Evolutionary conservation across 2,113 vertebrate species (phyloP).

Genomic region (Ceyx melanurus): DNA sequence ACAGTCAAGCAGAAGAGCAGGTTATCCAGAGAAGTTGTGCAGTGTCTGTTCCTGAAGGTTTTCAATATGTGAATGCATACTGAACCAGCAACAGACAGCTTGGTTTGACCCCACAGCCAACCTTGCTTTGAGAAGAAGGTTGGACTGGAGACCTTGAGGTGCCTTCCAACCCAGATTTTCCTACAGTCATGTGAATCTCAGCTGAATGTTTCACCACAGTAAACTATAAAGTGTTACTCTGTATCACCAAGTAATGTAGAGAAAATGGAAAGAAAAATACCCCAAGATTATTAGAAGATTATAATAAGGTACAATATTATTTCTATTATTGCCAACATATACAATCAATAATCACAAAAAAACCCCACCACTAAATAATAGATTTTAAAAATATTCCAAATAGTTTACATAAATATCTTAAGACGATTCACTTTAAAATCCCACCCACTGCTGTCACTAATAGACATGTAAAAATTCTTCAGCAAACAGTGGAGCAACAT

Average conservation of each 20-base stretch:
- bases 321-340: neutral
- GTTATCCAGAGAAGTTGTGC: neutral
- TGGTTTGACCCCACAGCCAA: neutral
- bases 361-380: neutral
- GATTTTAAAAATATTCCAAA: neutral
- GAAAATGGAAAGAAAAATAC: neutral
- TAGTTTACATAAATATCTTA: neutral
- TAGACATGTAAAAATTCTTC: neutral
- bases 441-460: neutral
- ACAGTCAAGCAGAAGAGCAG: neutral
- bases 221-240: neutral
- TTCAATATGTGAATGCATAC: neutral
- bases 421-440: neutral
- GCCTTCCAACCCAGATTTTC: neutral
- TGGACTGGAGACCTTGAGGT: neutral
- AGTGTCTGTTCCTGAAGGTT: neutral
- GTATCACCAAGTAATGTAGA: neutral
- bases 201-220: neutral
- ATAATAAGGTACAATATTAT: neutral
- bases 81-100: neutral
- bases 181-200: neutral
- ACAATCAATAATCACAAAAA: neutral
- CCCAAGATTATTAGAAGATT: neutral
- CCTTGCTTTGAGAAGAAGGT: neutral
- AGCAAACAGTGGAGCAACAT: neutral